Base-by-base conservation (phyloP, 92 coral and sea anemone genomes). In the Umimayanthus kanabou region DNA sequence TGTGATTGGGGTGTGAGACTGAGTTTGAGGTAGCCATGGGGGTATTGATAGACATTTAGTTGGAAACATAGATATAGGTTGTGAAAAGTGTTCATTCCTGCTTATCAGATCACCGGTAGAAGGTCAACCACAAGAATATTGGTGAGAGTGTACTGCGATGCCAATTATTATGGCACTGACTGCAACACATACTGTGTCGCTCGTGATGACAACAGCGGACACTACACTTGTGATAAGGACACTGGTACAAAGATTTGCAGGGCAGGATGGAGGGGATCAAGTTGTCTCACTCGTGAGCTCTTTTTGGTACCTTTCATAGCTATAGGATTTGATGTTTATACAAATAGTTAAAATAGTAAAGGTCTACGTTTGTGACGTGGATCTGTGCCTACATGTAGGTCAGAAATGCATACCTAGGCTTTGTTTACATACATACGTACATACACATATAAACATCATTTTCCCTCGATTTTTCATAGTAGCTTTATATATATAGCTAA, bases 161-260 rank as follows among this genome's bases (percentile, higher is more conserved):
- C 93, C 8, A 53, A 96, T 70, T 95, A 95, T 79, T 96, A 96
- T 90, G 91, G 95, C 2, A 79, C 93, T 30, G 95, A 95, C 75
- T 96, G 99, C 74, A 81, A 91, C 55, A 92, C 93, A 20, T 92
- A 90, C 85, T 96, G 99, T 85, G 86, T 90, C 42, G 91, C 93
- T 23, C 96, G 88, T 29, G 93, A 96, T 79, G 94, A 91, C 81
- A 89, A 88, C 73, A 77, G 75, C 18, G 99, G 99, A 5, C 99
- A 96, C 87, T 96, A 96, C 81, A 92, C 94, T 42, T 96, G 99
- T 71, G 92, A 96, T 67, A 69, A 61, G 22, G 66, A 61, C 73
- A 94, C 93, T 25, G 99, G 99, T 23, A 91, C 90, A 86, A 95
- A 96, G 88, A 87, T 92, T 25, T 96, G 99, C 76, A 88, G 93